These are phyloP conservation scores for Furnarius figulus DNA, from an alignment of 2,113 vertebrate species.

Conservation along the genomic window DNA sequence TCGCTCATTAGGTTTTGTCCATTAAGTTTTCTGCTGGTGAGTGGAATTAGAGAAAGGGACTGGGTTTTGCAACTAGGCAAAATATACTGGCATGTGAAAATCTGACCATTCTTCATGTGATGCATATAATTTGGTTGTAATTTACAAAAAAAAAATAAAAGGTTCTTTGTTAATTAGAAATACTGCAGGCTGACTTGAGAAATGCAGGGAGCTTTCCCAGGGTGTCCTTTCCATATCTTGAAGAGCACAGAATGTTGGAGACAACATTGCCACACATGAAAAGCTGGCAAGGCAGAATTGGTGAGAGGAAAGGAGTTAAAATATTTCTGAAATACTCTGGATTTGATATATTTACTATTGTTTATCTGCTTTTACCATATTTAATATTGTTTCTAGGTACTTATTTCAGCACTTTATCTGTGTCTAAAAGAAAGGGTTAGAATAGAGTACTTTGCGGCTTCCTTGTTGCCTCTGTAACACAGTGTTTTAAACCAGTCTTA, in stretches of 20 bases:
- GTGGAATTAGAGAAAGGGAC: background rate
- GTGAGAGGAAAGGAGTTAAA: background rate
- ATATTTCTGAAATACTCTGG: background rate
- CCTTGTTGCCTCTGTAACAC: background rate
- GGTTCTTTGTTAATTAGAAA: background rate
- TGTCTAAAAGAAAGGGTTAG: background rate
- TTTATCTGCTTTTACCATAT: background rate
- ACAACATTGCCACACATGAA: rapidly evolving
- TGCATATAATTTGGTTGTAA: background rate
- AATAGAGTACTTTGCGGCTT: background rate
- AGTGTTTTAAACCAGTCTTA: background rate
- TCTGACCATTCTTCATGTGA: background rate
- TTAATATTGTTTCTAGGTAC: background rate
- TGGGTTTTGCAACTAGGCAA: background rate
- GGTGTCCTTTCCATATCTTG: background rate
- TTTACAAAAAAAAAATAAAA: background rate
- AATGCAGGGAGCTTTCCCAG: background rate
- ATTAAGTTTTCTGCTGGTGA: background rate
- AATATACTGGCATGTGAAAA: background rate
- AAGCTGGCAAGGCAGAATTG: background rate
- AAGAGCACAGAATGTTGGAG: background rate
- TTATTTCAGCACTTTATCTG: background rate
- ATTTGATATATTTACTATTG: background rate
- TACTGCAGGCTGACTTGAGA: background rate
- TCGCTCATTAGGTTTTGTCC: background rate